These are phyloP conservation scores for Neostethus bicornis DNA, from an alignment of 2,797 vertebrate genomes.

Conservation along the genomic window DNA sequence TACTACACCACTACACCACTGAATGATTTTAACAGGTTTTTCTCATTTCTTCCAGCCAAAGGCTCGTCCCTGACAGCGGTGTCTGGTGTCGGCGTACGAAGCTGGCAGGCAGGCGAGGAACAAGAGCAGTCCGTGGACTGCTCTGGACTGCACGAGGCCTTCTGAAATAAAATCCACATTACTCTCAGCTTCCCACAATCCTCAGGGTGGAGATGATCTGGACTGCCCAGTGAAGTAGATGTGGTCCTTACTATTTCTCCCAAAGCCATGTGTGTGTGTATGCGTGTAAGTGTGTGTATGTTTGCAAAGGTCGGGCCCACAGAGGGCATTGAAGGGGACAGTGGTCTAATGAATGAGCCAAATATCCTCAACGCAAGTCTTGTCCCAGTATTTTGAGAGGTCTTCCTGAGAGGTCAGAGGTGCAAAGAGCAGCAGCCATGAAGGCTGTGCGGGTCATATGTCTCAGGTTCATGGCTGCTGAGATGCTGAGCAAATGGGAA, in stretches of 20 bases:
- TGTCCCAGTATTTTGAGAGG: slow-evolving; percentile 85
- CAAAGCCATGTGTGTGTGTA: slow-evolving; percentile 87
- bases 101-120: slow-evolving; percentile 80
- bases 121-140: slow-evolving; percentile 80
- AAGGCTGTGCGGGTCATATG: slow-evolving; percentile 36
- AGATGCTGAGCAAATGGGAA: slow-evolving; percentile 55
- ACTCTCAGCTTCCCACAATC: slow-evolving; percentile 93
- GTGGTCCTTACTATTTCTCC: slow-evolving; percentile 81
- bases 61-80: slow-evolving; percentile 94
- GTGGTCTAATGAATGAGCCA: slow-evolving; percentile 42
- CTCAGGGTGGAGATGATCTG: slow-evolving; percentile 93
- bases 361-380: slow-evolving; percentile 74
- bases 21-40: neutral
- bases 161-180: slow-evolving; percentile 81
- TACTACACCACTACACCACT: neutral
- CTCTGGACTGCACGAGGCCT: slow-evolving; percentile 93
- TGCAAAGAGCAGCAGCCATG: slow-evolving; percentile 58
- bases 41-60: slow-evolving; percentile 85
- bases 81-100: slow-evolving; percentile 77
- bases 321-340: slow-evolving; percentile 63
- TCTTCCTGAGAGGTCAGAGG: slow-evolving; percentile 76
- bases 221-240: slow-evolving; percentile 86
- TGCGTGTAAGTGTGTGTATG: neutral
- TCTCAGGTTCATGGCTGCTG: slow-evolving; percentile 79
- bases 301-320: slow-evolving; percentile 41